Evolutionary conservation across 1,140 invertebrate genomes (phyloP), one percentile per base, ranked within the genome.

Genomic region (Drosophila micromelanica): DNA sequence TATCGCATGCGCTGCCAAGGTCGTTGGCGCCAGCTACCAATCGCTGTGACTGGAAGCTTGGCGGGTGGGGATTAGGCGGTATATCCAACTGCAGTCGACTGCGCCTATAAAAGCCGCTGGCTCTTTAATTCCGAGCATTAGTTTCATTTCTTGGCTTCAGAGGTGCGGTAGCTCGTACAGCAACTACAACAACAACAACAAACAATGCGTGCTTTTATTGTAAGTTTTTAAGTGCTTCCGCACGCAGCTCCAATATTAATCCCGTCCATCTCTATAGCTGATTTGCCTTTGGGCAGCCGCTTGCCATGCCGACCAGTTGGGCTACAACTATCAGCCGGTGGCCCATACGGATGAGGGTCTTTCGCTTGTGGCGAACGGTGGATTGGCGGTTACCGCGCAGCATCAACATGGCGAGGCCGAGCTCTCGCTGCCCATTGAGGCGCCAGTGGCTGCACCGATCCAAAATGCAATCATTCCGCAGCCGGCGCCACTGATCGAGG

Each of bases 291-390:
- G 84, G 12, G 86, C 87, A 35, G 82, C 57, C n/a, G 74, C 73
- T 38, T 87, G 82, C 61, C 69, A 55, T 59, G 89, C 76, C 49
- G 85, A 91, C 30, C 78, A 86, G 17, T 42, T 87, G 48, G 90
- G 81, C 59, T 91, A 91, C 55, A 90, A 90, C 68, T 91, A 91
- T 38, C 81, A 90, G 23, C 90, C 85, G 1, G 74, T 80, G 17
- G 78, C 57, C 2, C 82, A 90, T 37, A 76, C 82, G 4, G 73
- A 77, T n/a, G 78, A 86, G 54, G 86, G 90, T 20, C 56, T 90
- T 0, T 86, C 90, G 1, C 90, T 91, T 54, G 46, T 57, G 35
- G 76, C 90, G 11, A 76, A 76, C 59, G 61, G 42, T 5, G 67
- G 67, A 13, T 38, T 78, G 32, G 38, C 48, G 35, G 9, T 46